Evolutionary conservation across 2,888 invertebrate genomes (phyloP).

Genomic region (Ceriagrion tenellum): DNA sequence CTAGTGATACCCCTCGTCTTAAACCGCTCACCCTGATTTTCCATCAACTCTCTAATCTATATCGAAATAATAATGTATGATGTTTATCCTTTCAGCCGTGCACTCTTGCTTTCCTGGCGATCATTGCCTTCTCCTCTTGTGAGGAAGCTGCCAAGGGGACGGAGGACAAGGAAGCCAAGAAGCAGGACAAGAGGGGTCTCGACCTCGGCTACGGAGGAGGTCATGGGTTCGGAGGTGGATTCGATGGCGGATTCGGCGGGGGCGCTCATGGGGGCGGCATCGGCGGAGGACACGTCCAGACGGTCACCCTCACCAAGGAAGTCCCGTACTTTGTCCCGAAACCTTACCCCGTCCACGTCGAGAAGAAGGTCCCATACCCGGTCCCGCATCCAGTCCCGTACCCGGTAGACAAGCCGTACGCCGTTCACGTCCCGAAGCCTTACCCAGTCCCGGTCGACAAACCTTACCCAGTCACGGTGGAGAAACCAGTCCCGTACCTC

Average conservation of each 20-base stretch:
- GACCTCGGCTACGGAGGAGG: conserved; percentile 54
- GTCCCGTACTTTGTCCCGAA: conserved; percentile 25
- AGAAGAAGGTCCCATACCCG: conserved; percentile 47
- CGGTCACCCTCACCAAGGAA: not conserved
- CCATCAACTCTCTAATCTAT: not conserved
- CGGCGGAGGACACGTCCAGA: not conserved
- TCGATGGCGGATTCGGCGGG: not conserved
- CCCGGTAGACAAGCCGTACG: conserved; percentile 48
- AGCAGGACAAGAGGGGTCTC: conserved; percentile 51
- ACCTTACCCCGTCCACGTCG: conserved; percentile 48
- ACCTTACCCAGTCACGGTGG: conserved; percentile 1
- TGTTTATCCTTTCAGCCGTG: not conserved
- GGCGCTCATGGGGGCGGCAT: not conserved
- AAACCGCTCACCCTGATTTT: not conserved
- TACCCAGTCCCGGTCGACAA: conserved; percentile 29
- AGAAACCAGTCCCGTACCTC: not conserved
- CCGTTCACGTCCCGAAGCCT: conserved; percentile 7
- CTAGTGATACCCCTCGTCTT: too few relatives aligned
- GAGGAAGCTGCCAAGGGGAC: not conserved
- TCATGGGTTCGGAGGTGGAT: not conserved
- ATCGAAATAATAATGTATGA: not conserved
- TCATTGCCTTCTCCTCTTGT: conserved; percentile 6
- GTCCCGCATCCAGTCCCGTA: conserved; percentile 38
- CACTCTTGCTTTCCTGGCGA: not conserved
- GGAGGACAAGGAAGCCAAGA: not conserved